A percentile compares a stretch with the other conserved stretches of the same genome.
Conservation (phyloP, 2,113 vertebrate species). For the Vidua macroura region DNA sequence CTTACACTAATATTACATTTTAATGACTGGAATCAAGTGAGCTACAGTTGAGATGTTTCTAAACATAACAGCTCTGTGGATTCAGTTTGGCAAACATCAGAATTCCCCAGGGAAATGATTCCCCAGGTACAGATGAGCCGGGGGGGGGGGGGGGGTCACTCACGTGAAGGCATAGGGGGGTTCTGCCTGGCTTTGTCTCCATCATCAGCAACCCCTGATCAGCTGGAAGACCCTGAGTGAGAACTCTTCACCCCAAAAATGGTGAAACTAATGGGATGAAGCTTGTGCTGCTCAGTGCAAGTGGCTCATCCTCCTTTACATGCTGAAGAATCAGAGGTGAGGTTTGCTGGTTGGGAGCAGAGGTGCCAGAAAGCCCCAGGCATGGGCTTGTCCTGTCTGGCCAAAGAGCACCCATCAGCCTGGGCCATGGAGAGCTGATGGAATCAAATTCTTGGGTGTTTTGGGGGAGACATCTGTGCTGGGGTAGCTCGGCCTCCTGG, state of each 20-base stretch:
- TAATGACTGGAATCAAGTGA: constrained; percentile 46
- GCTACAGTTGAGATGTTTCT: neutral
- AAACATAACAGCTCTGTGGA: neutral
- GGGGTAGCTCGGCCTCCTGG: neutral
- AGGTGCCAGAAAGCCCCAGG: neutral
- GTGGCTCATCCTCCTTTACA: neutral
- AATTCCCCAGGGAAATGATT: neutral
- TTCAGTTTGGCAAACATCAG: neutral
- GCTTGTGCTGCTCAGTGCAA: neutral
- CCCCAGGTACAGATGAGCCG: neutral
- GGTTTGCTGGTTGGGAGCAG: neutral
- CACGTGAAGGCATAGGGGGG: rapidly evolving
- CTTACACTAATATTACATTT: constrained; percentile 12
- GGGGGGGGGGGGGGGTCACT: neutral
- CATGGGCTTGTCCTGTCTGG: neutral
- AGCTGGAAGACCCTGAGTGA: neutral
- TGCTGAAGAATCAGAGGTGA: neutral
- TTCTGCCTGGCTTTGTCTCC: neutral
- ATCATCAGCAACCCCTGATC: neutral
- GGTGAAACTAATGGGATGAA: rapidly evolving
- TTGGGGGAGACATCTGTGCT: neutral
- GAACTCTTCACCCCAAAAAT: neutral
- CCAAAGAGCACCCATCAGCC: neutral
- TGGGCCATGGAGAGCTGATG: neutral
- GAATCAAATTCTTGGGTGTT: neutral